Conservation (phyloP, 30 jellyfish, hydroid and myxozoan genomes). For the Cassiopea andromeda region DNA sequence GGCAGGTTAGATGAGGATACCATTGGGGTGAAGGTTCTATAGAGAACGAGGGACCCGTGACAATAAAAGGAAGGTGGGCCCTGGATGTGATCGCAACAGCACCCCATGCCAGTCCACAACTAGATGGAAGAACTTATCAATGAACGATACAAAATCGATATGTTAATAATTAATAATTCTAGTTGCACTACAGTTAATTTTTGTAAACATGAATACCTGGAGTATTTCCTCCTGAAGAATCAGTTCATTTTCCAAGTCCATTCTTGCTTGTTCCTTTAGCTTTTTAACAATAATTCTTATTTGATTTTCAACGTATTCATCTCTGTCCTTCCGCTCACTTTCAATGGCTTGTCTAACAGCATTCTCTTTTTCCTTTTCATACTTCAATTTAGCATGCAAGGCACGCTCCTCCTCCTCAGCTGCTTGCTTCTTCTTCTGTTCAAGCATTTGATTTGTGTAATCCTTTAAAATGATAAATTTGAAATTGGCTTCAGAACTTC, state of each 20-base stretch:
- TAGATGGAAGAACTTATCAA: too few relatives aligned
- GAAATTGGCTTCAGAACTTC: too few relatives aligned
- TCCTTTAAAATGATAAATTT: neutral
- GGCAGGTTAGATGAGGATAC: too few relatives aligned
- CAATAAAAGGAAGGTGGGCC: too few relatives aligned
- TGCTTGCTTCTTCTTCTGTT: slow-evolving; percentile 10
- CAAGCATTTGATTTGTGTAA: slow-evolving; percentile 23
- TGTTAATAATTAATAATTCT: too few relatives aligned
- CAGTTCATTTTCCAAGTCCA: slow-evolving; percentile 31
- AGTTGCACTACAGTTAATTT: neutral
- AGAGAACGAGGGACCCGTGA: too few relatives aligned
- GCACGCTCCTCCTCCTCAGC: slow-evolving; percentile 55
- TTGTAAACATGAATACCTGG: neutral
- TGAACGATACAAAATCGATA: too few relatives aligned
- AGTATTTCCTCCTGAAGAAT: slow-evolving; percentile 13
- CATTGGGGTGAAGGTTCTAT: too few relatives aligned
- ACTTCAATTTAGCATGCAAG: slow-evolving; percentile 19
- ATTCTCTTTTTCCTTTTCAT: slow-evolving; percentile 32
- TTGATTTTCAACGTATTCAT: slow-evolving; percentile 10
- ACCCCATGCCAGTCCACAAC: too few relatives aligned
- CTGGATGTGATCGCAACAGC: too few relatives aligned
- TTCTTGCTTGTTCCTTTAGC: slow-evolving; percentile 47
- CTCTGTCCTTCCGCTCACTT: slow-evolving; percentile 46
- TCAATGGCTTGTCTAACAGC: slow-evolving; percentile 44
- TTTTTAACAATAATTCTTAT: neutral